Evolutionary conservation across 2,888 invertebrate genomes (phyloP), one percentile per base, ranked within the genome.

Genomic region (Rhagophthalmus giganteus): DNA sequence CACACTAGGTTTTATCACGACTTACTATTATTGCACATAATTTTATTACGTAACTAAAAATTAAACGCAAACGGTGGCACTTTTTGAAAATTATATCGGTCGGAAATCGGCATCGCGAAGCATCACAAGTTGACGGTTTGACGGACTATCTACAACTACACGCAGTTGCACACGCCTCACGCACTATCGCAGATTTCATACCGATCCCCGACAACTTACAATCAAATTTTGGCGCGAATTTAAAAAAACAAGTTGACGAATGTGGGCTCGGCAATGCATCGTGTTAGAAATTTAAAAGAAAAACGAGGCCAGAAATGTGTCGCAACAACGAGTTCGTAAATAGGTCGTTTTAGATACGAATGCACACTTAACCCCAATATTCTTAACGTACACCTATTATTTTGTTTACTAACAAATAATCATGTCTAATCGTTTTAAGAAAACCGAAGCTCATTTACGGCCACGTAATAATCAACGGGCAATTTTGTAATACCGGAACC

Each of bases 341-440:
- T 65, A 57, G 66, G 67, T 66, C 64, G 55, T 38, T 42, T 52
- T 55, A 54, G 59, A 58, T 58, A 60, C 58, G 61, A 62, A 66
- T 62, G 66, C 66, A 64, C 62, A 63, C 58, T 61, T 63, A 63
- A 65, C 66, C 67, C 62, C 62, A 67, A 67, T 68, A 62, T 28
- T 27, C 24, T 6, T 27, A 11, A 32, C 37, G 28, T 12, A 26
- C 20, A 20, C 20, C 20, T 20, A 20, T 20, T 20, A 7, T 20
- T 20, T 20, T 20, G 3, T 20, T 5, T 20, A 5, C 20, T 5
- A 20, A 20, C 20, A n/a, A n/a, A n/a, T n/a, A n/a, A n/a, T n/a
- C n/a, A n/a, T n/a, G n/a, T n/a, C n/a, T n/a, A n/a, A n/a, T n/a
- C n/a, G n/a, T n/a, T n/a, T n/a, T n/a, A n/a, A n/a, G n/a, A n/a